These are phyloP conservation scores for Eumerus sabulonum DNA, from an alignment of 2,888 invertebrate genomes.

Conservation along the genomic window DNA sequence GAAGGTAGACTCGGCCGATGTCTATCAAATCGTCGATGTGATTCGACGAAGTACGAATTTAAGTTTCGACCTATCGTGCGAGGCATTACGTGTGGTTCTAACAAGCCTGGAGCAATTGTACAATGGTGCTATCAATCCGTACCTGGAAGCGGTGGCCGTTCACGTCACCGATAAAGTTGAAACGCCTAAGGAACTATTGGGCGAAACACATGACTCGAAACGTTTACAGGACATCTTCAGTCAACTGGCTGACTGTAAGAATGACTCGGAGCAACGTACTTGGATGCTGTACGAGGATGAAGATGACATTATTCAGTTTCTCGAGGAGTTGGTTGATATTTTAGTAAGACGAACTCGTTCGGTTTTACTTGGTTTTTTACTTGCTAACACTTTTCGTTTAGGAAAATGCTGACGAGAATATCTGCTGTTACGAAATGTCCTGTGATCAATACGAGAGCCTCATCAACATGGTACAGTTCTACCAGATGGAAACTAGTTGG, in stretches of 20 bases:
- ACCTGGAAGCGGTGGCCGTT: constrained; percentile 82
- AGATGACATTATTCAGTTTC: constrained; percentile 90
- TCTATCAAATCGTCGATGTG: constrained; percentile 89
- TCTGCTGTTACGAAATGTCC: constrained; percentile 90
- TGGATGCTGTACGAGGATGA: constrained; percentile 98
- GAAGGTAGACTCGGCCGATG: constrained; percentile 78
- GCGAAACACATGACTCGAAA: constrained; percentile 89
- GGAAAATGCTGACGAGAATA: constrained; percentile 95
- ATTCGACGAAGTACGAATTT: constrained; percentile 91
- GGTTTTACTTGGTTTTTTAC: constrained; percentile 16
- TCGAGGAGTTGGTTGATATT: constrained; percentile 90
- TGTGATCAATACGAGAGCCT: constrained; percentile 91
- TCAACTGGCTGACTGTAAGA: constrained; percentile 92
- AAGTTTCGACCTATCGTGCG: constrained; percentile 91
- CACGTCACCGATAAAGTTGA: constrained; percentile 83
- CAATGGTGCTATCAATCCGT: constrained; percentile 82
- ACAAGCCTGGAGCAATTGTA: constrained; percentile 80
- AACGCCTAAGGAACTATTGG: constrained; percentile 83
- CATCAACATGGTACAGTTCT: constrained; percentile 92
- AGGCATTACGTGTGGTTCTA: constrained; percentile 90
- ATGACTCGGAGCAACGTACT: constrained; percentile 96
- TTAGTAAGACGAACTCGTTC: constrained; percentile 81
- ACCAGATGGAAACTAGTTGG: constrained; percentile 97
- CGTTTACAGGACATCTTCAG: constrained; percentile 90
- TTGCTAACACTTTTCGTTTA: constrained; percentile 76